Evolutionary conservation across 2,113 vertebrate species (phyloP), one percentile per base, ranked within the genome.

Genomic region (Proteles cristata): DNA sequence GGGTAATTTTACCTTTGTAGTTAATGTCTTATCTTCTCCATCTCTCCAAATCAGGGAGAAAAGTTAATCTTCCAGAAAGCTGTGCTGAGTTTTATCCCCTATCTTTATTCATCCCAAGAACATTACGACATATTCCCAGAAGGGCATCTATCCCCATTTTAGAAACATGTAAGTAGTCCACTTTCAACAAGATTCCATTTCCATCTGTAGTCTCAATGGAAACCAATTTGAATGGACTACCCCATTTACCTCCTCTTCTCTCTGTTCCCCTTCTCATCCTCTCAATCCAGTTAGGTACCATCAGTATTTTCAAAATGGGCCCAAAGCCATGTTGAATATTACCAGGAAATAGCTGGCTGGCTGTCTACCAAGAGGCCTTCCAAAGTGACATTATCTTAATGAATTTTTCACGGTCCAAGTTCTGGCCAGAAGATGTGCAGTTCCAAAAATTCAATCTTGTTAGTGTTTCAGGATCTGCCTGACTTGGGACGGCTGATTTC

Each of bases 301-400:
- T 96, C 92, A 96, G 65, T 94, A 97, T 96, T 84, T 94, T 89
- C 48, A 98, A 97, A 98, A 92, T 79, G 88, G 94, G 97, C 98
- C 95, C 95, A 93, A 88, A 97, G 97, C 97, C 94, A 96, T 84
- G 77, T 43, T 94, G 91, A 97, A 94, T 97, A 97, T 93, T 96
- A 94, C 96, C 97, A 97, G 97, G 97, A 98, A 98, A 97, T 98
- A 96, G 81, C 93, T 97, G 92, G 76, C 95, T 98, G 97, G 98
- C 98, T 71, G 39, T 66, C 90, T 95, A 97, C 97, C 98, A 98
- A 97, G 61, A 98, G 82, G n/a, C 93, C 68, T 98, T 98, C 97
- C 96, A 95, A 97, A 98, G 94, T 97, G 97, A 94, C 94, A 98
- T 98, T 97, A 98, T 98, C 98, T 97, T 98, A 98, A 98, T 98